Percentiles rank a stretch among this genome's conserved stretches.
Evolutionary conservation across 1,140 invertebrate species (phyloP).

Genomic region (Trinorchestia longiramus): DNA sequence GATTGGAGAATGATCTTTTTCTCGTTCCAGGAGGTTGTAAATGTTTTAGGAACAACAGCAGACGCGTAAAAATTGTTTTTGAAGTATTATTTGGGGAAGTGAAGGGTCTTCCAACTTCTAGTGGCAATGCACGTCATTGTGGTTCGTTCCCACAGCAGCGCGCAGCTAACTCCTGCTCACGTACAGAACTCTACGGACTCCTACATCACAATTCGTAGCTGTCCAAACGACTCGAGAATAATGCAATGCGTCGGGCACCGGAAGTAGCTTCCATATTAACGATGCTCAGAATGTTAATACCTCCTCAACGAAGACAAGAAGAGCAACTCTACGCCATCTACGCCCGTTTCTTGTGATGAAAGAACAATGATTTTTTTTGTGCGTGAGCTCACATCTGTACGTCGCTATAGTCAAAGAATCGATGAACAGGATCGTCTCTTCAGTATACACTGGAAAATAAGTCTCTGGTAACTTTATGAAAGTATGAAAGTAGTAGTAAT

Average conservation of each 20-base stretch:
- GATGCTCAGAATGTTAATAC: conserved; percentile 25
- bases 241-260: neutral
- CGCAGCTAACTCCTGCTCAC: too few relatives aligned
- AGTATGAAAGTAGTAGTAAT: neutral
- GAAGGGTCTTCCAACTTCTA: too few relatives aligned
- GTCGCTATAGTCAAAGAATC: neutral
- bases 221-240: neutral
- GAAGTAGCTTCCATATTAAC: neutral
- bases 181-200: neutral
- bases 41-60: too few relatives aligned
- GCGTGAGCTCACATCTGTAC: neutral
- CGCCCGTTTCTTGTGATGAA: neutral
- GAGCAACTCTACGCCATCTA: neutral
- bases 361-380: neutral
- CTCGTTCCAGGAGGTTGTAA: too few relatives aligned
- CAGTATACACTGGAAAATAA: neutral
- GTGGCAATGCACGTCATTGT: too few relatives aligned
- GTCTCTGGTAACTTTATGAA: neutral
- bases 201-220: neutral
- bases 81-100: too few relatives aligned
- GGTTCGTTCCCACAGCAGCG: too few relatives aligned
- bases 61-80: too few relatives aligned
- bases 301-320: neutral
- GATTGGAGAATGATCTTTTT: too few relatives aligned
- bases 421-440: neutral